These are phyloP conservation scores for Bovichtus variegatus DNA, from an alignment of 2,797 vertebrate species.

Conservation along the genomic window DNA sequence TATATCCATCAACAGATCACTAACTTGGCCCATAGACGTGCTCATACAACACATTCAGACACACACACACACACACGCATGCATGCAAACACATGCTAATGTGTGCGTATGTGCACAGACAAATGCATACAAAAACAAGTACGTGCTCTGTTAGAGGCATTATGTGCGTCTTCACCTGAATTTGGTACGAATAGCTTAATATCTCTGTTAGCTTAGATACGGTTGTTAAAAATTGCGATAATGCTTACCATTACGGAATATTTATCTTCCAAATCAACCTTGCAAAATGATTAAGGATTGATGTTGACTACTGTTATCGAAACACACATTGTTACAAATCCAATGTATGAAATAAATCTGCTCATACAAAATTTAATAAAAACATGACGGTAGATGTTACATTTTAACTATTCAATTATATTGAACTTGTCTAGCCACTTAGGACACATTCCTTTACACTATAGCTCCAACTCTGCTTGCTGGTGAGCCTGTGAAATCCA, in stretches of 20 bases:
- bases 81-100: conserved; percentile 45
- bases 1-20: conserved; percentile 88
- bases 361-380: neutral
- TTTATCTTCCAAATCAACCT: neutral
- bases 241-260: neutral
- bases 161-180: conserved; percentile 24
- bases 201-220: neutral
- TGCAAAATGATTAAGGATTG: conserved; percentile 4
- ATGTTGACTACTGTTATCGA: neutral
- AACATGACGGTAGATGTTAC: too few relatives aligned
- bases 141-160: conserved; percentile 24
- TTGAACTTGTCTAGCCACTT: conserved; percentile 7
- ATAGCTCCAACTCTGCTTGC: neutral
- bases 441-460: conserved; percentile 63
- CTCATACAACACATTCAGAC: conserved; percentile 66
- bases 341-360: neutral
- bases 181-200: neutral
- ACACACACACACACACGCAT: conserved; percentile 51
- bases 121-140: conserved; percentile 48
- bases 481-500: conserved; percentile 24
- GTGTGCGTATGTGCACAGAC: conserved; percentile 40
- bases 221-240: neutral
- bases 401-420: neutral
- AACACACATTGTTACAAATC: neutral
- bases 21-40: conserved; percentile 80